Evolutionary conservation across 2,113 vertebrate genomes (phyloP), one percentile per base, ranked within the genome.

Genomic region (Nothocercus julius): DNA sequence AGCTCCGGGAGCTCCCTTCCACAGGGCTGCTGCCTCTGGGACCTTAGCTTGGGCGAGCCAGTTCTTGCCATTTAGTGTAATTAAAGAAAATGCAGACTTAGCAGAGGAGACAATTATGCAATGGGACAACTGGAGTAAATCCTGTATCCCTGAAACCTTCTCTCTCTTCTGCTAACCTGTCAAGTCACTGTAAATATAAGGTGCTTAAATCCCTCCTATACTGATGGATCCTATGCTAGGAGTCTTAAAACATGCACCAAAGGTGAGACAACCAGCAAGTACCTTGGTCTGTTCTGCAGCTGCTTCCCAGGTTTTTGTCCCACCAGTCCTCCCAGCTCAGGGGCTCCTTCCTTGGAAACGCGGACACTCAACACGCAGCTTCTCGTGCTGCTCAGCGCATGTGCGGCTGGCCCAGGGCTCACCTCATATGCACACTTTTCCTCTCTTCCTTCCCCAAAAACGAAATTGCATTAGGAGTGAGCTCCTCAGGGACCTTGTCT

Each of bases 331-430:
- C 13, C 11, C 18, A 22, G 20, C 40, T 25, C 32, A n/a, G 34
- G 3, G n/a, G 5, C 27, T 79, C 45, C 34, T 53, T 66, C 7
- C 25, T 58, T 47, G 56, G 36, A 34, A 53, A 83, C 67, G 32
- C 1, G 18, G 8, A 5, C n/a, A 24, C 27, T 74, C 10, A 45
- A 45, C 69, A 12, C 0, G 53, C 16, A 32, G 4, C 28, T 51
- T 45, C 9, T 18, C 34, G 19, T 61, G 19, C 54, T 69, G 42
- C n/a, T 73, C 49, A 47, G 42, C 0, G 0, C 49, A 24, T 1
- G 0, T 2, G 9, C 2, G 7, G 49, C 20, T 66, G 25, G 49
- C 80, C 47, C 30, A 9, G 25, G 80, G 91, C 75, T 88, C 42
- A 21, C 58, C 64, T 68, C 14, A 0, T 22, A 18, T 1, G 7